Evolutionary conservation across 2,888 invertebrate genomes (phyloP).

Genomic region (Xiphydria camelus): DNA sequence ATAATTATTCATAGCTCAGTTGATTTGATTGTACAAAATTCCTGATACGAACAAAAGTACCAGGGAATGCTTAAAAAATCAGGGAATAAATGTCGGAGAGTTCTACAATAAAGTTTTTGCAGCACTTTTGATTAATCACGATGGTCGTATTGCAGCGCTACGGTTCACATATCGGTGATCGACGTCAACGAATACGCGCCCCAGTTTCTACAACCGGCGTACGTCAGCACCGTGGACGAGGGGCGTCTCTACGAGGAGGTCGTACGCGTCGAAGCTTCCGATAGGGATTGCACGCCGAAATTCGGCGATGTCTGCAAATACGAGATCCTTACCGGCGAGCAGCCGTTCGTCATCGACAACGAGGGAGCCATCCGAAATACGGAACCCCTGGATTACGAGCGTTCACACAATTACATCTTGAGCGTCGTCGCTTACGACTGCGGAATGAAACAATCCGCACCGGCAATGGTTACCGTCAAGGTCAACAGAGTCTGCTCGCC

Average conservation of each 20-base stretch:
- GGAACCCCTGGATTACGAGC: slow-evolving; percentile 88
- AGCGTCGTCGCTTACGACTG: slow-evolving; percentile 97
- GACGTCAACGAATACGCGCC: slow-evolving; percentile 97
- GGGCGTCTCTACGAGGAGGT: slow-evolving; percentile 89
- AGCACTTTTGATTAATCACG: too few species aligned
- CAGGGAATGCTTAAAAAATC: too few species aligned
- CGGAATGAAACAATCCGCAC: slow-evolving; percentile 91
- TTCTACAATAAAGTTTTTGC: too few species aligned
- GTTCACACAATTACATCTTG: slow-evolving; percentile 93
- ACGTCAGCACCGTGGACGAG: slow-evolving; percentile 88
- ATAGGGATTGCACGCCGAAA: slow-evolving; percentile 92
- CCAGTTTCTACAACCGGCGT: slow-evolving; percentile 86
- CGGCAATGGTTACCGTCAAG: slow-evolving; percentile 95
- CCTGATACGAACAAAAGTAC: too few species aligned
- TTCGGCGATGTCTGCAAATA: slow-evolving; percentile 97
- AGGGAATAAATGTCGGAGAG: too few species aligned
- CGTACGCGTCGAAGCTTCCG: slow-evolving; percentile 87
- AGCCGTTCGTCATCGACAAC: slow-evolving; percentile 88
- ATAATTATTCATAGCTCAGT: too few species aligned
- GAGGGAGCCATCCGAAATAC: slow-evolving; percentile 94
- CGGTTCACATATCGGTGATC: slow-evolving; percentile 90
- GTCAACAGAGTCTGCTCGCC: slow-evolving; percentile 66
- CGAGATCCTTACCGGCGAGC: slow-evolving; percentile 89
- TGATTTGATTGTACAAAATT: too few species aligned
- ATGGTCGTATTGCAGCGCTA: slow-evolving; percentile 81